A percentile compares a stretch with the other conserved stretches of the same genome.
phyloP scores from a whole-genome alignment of 2,797 vertebrate species.

The Brachyalestes nurse region DNA sequence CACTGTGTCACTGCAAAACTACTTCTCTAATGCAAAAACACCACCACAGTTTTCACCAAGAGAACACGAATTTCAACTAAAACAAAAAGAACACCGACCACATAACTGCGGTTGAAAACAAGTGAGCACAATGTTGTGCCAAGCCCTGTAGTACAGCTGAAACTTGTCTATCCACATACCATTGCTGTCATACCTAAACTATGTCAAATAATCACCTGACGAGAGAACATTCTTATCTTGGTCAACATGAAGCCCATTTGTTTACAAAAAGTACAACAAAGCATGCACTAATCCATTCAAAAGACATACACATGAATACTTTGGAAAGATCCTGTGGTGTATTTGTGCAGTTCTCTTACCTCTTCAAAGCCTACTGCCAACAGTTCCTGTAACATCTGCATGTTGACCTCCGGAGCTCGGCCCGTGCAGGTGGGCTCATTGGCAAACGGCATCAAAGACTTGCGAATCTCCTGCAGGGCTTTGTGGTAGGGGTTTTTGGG shows the following conservation, averaged over 20 bases:
- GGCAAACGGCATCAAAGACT: constrained; percentile 91
- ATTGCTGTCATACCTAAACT: constrained; percentile 43
- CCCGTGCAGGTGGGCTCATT: constrained; percentile 81
- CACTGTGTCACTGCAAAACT: neutral
- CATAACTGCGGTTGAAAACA: constrained; percentile 27
- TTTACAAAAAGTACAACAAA: neutral
- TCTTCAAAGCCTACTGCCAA: constrained; percentile 89
- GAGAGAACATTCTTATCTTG: constrained; percentile 22
- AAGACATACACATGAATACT: neutral
- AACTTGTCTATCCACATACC: constrained; percentile 54
- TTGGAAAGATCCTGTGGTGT: neutral
- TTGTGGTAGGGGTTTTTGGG: constrained; percentile 90
- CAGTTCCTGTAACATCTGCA: constrained; percentile 86
- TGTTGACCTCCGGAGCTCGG: constrained; percentile 81
- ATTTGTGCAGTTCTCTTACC: constrained; percentile 72
- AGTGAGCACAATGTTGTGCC: neutral
- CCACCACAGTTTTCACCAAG: neutral
- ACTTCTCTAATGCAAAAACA: constrained; percentile 4
- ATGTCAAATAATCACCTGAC: constrained; percentile 48
- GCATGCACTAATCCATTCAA: neutral
- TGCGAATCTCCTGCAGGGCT: constrained; percentile 93
- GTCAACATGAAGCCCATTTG: neutral
- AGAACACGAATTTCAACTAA: neutral
- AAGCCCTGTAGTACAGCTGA: constrained; percentile 5
- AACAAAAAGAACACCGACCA: neutral